A percentile compares a stretch with the other conserved stretches of the same genome.
Conservation (phyloP, 2,113 vertebrate genomes). For the Eidolon helvum region DNA sequence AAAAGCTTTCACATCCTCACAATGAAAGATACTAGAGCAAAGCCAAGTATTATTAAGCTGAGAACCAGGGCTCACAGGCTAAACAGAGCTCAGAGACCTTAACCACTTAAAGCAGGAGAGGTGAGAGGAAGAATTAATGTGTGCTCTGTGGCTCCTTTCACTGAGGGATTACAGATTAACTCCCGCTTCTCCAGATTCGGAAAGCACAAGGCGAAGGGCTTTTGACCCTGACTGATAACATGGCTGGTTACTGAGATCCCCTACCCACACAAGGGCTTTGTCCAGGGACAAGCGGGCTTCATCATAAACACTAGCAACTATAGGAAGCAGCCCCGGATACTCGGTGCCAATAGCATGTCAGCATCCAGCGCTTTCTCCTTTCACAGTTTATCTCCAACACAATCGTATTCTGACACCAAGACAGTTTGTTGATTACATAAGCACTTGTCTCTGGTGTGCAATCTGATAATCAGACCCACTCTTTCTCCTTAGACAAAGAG, state of each 20-base stretch:
- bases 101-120: conserved; percentile 74
- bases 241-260: conserved; percentile 39
- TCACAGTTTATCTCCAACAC: conserved; percentile 84
- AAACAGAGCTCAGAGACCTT: conserved; percentile 77
- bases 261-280: conserved; percentile 40
- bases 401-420: conserved; percentile 83
- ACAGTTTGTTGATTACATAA: conserved; percentile 86
- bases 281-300: conserved; percentile 48
- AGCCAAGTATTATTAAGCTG: conserved; percentile 74
- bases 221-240: conserved; percentile 64
- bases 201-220: conserved; percentile 49
- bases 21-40: conserved; percentile 68
- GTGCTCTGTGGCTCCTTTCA: conserved; percentile 68
- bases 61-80: conserved; percentile 73
- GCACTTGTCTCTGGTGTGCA: conserved; percentile 84
- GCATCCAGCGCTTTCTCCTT: conserved; percentile 81
- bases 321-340: conserved; percentile 54
- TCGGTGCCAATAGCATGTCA: conserved; percentile 80
- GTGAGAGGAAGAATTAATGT: conserved; percentile 73
- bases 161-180: conserved; percentile 77
- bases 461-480: conserved; percentile 85
- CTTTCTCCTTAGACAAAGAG: conserved; percentile 85
- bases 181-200: conserved; percentile 61
- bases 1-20: conserved; percentile 63
- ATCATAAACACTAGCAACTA: conserved; percentile 34